These are phyloP conservation scores for Corythornis vintsioides DNA, from an alignment of 2,113 vertebrate genomes.

Conservation along the genomic window DNA sequence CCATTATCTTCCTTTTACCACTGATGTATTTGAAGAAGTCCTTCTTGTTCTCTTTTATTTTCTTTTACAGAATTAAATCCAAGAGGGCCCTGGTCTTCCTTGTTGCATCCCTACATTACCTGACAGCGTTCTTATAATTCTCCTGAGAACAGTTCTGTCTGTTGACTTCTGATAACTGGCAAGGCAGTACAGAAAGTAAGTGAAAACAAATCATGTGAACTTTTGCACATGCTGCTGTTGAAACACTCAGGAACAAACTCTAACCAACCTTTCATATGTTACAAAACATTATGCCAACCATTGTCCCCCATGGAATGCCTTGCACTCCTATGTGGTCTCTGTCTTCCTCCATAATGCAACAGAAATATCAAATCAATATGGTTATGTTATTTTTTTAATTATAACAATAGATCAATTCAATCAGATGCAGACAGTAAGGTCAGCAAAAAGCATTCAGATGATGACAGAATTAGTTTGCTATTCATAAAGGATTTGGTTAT, in stretches of 20 bases:
- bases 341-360: background rate
- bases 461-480: slow-evolving; percentile 42
- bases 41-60: too few relatives aligned
- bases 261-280: background rate
- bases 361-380: background rate
- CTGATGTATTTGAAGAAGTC: too few relatives aligned
- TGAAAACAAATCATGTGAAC: background rate
- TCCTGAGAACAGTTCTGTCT: too few relatives aligned
- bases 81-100: too few relatives aligned
- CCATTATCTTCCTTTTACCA: too few relatives aligned
- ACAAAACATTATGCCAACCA: background rate
- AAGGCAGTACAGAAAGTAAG: background rate
- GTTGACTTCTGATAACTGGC: background rate
- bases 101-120: too few relatives aligned
- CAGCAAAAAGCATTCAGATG: slow-evolving; percentile 45
- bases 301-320: accelerated
- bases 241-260: background rate
- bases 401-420: slow-evolving; percentile 25
- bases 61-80: too few relatives aligned
- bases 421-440: slow-evolving; percentile 50
- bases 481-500: slow-evolving; percentile 46
- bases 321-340: background rate
- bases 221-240: background rate
- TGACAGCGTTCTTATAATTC: too few relatives aligned
- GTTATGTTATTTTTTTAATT: slow-evolving; percentile 7